Evolutionary conservation across 2,888 invertebrate species (phyloP).

Genomic region (Leucophenga montana): DNA sequence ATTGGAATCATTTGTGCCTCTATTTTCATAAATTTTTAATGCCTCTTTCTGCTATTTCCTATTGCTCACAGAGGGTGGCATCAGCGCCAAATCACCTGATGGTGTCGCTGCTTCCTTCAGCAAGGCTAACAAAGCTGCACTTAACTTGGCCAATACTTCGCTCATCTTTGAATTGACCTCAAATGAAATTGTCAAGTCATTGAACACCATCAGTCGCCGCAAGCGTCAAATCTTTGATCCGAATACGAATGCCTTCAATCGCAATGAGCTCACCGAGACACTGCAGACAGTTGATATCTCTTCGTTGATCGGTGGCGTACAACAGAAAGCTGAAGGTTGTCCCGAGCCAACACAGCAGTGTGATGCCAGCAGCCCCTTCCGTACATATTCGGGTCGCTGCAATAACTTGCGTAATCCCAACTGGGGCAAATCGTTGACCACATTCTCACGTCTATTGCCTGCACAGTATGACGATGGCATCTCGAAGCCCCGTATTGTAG

Average conservation of each 20-base stretch:
- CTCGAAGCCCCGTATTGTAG: slow-evolving; percentile 83
- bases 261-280: slow-evolving; percentile 83
- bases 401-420: slow-evolving; percentile 89
- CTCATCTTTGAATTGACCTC: slow-evolving; percentile 90
- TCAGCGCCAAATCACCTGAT: slow-evolving; percentile 88
- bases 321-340: slow-evolving; percentile 75
- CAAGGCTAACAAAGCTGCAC: slow-evolving; percentile 88
- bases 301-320: slow-evolving; percentile 75
- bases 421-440: slow-evolving; percentile 87
- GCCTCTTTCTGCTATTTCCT: neutral
- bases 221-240: slow-evolving; percentile 85
- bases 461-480: slow-evolving; percentile 92
- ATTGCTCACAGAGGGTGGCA: slow-evolving; percentile 80
- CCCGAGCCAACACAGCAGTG: slow-evolving; percentile 82
- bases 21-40: neutral
- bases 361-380: slow-evolving; percentile 80
- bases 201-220: slow-evolving; percentile 74
- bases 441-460: slow-evolving; percentile 87
- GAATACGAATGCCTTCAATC: slow-evolving; percentile 74
- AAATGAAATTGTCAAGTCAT: slow-evolving; percentile 85
- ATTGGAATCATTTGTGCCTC: neutral
- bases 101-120: slow-evolving; percentile 93
- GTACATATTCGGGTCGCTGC: slow-evolving; percentile 86
- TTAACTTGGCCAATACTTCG: slow-evolving; percentile 88
- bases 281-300: slow-evolving; percentile 86